Conservation (phyloP, 2,113 vertebrate species). For the Oncorhynchus masou region DNA sequence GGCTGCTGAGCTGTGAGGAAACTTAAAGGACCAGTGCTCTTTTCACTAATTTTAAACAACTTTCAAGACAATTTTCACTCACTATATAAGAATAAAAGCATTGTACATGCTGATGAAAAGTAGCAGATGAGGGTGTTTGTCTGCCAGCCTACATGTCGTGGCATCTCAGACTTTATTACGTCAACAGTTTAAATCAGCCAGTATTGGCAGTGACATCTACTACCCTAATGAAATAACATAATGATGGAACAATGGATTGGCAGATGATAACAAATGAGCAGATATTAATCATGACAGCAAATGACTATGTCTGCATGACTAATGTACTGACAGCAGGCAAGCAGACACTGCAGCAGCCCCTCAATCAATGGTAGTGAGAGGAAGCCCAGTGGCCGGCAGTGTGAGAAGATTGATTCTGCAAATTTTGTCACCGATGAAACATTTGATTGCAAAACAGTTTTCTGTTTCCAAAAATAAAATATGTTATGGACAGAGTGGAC, state of each 20-base stretch:
- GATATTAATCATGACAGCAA: constrained; percentile 37
- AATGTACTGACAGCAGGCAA: constrained; percentile 36
- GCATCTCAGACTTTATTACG: too few species aligned
- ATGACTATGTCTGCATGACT: constrained; percentile 38
- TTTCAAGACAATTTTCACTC: background rate
- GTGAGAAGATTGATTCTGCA: constrained; percentile 8
- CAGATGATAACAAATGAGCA: background rate
- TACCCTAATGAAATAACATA: too few species aligned
- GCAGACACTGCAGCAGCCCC: constrained; percentile 10
- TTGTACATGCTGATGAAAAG: background rate
- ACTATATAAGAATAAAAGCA: background rate
- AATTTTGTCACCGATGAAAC: too few species aligned
- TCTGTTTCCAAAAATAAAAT: too few species aligned
- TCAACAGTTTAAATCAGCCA: too few species aligned
- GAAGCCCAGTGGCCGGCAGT: too few species aligned
- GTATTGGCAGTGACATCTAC: too few species aligned
- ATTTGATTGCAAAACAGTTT: too few species aligned
- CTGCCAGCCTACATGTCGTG: too few species aligned
- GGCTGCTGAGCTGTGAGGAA: background rate
- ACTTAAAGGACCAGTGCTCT: background rate
- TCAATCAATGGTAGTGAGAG: background rate
- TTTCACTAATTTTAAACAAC: background rate
- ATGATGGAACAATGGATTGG: too few species aligned
- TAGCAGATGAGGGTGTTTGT: too few species aligned
- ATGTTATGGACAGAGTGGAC: too few species aligned